Evolutionary conservation across 2,888 invertebrate species (phyloP).

Genomic region (Amphipyra tragopoginis): DNA sequence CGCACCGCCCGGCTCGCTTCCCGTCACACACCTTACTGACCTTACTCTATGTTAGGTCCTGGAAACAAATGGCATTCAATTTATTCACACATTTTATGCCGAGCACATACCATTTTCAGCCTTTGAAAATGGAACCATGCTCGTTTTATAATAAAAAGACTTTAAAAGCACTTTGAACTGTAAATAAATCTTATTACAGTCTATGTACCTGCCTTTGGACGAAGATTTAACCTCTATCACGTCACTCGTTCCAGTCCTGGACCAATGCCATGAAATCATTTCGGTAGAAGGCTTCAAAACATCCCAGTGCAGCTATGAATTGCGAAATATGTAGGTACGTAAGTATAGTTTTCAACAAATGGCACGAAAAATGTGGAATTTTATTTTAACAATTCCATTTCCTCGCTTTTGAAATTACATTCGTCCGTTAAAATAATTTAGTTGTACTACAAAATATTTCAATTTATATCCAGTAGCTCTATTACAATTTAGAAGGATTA

Average conservation of each 20-base stretch:
- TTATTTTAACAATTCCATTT: neutral
- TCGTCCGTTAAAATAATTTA: conserved; percentile 4
- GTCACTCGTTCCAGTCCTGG: conserved; percentile 46
- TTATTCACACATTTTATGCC: conserved; percentile 22
- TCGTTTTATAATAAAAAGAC: conserved; percentile 32
- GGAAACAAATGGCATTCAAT: conserved; percentile 45
- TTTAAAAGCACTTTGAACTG: conserved; percentile 47
- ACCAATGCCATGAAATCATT: conserved; percentile 52
- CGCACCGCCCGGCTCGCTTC: conserved; percentile 34
- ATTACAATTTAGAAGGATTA: conserved; percentile 50
- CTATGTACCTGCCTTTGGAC: conserved; percentile 29
- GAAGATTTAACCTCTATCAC: conserved; percentile 42
- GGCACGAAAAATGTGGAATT: conserved; percentile 2
- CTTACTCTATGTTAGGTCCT: conserved; percentile 26
- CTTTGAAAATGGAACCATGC: conserved; percentile 9
- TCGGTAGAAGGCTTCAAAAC: conserved; percentile 46
- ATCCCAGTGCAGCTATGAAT: conserved; percentile 22
- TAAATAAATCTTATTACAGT: conserved; percentile 41
- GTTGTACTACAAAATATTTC: conserved; percentile 24
- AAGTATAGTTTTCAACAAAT: conserved; percentile 17
- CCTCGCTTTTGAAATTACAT: neutral
- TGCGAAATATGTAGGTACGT: neutral
- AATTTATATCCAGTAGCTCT: conserved; percentile 17
- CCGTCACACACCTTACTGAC: conserved; percentile 32
- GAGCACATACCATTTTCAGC: conserved; percentile 12